Percentiles rank a stretch among this genome's conserved stretches.
These are phyloP conservation scores for Cynopterus sphinx DNA, from an alignment of 2,797 vertebrate species.

Conservation along the genomic window DNA sequence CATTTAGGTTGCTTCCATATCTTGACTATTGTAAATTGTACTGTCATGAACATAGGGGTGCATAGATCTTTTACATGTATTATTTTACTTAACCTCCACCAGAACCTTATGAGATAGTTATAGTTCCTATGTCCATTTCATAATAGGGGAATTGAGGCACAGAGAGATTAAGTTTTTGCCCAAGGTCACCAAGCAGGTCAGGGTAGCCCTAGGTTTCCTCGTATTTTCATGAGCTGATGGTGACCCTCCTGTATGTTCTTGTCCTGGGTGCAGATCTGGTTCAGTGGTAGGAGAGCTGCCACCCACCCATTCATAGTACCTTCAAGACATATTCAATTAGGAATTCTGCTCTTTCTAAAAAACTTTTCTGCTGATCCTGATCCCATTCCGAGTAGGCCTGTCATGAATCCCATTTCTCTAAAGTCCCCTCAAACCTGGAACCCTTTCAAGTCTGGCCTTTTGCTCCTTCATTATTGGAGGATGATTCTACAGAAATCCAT, in stretches of 20 bases:
- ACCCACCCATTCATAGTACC: background rate
- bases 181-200: background rate
- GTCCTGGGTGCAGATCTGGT: background rate
- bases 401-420: constrained; percentile 40
- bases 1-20: too few species aligned
- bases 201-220: background rate
- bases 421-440: constrained; percentile 6
- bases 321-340: background rate
- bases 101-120: background rate
- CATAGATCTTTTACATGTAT: background rate
- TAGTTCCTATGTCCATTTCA: background rate
- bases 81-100: constrained; percentile 9
- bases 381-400: background rate
- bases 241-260: background rate
- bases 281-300: background rate
- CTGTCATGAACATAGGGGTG: too few species aligned
- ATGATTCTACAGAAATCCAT: background rate
- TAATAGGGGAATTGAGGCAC: background rate
- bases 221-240: constrained; percentile 3
- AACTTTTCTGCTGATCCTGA: background rate
- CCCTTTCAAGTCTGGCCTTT: constrained; percentile 13
- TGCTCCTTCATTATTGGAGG: background rate
- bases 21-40: too few species aligned
- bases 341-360: constrained; percentile 22
- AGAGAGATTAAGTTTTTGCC: background rate